phyloP scores from a whole-genome alignment of 2,888 invertebrate species.

The Alsophila aescularia region DNA sequence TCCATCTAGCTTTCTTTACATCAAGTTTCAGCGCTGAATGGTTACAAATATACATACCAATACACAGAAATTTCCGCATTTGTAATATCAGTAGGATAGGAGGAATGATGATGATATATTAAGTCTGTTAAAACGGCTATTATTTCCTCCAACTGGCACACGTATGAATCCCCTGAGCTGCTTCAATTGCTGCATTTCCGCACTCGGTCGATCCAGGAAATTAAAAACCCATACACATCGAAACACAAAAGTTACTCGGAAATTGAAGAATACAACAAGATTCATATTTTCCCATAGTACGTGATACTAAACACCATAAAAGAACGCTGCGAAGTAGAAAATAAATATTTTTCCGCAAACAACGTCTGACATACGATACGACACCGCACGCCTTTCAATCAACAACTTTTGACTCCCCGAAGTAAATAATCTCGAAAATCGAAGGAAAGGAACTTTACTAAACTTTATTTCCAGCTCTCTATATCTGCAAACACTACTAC shows the following conservation, averaged over 20 bases:
- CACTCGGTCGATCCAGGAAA: slow-evolving; percentile 8
- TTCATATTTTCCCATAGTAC: slow-evolving; percentile 9
- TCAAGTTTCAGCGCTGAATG: too few species aligned
- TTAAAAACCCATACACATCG: slow-evolving; percentile 5
- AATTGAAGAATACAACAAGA: slow-evolving; percentile 12
- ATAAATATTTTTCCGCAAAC: slow-evolving; percentile 50
- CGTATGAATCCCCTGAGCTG: too few species aligned
- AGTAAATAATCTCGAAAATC: slow-evolving; percentile 28
- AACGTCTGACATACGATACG: slow-evolving; percentile 36
- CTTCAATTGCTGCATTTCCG: neutral
- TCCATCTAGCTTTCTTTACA: too few species aligned
- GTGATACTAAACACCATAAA: slow-evolving; percentile 34
- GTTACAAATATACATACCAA: too few species aligned
- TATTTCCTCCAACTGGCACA: too few species aligned
- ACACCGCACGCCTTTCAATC: slow-evolving; percentile 48
- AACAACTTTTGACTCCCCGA: slow-evolving; percentile 42
- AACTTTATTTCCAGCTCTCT: slow-evolving; percentile 1
- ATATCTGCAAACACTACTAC: neutral
- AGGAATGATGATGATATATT: too few species aligned
- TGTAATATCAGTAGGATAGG: too few species aligned
- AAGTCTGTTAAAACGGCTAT: too few species aligned
- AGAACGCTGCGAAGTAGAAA: slow-evolving; percentile 37
- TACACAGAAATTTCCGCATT: too few species aligned
- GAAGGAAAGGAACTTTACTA: slow-evolving; percentile 16
- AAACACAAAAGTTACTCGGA: slow-evolving; percentile 4